These are phyloP conservation scores for Mythimna impura DNA, from an alignment of 2,888 invertebrate genomes.

Conservation along the genomic window DNA sequence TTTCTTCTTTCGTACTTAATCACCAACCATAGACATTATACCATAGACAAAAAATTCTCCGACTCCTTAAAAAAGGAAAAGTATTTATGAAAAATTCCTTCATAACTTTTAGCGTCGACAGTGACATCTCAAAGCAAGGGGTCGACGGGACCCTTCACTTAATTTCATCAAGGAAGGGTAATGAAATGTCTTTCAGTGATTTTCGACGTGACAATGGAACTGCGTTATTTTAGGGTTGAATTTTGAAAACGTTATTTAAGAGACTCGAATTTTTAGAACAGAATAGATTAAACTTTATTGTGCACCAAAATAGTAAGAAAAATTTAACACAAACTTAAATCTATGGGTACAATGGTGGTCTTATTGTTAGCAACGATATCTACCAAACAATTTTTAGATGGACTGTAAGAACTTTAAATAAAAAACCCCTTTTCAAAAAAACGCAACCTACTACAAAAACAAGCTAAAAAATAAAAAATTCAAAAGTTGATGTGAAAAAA, in stretches of 20 bases:
- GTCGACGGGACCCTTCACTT: conserved; percentile 50
- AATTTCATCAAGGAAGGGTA: conserved; percentile 67
- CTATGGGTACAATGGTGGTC: too few relatives aligned
- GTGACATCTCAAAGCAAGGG: conserved; percentile 45
- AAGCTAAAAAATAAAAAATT: too few relatives aligned
- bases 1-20: conserved; percentile 12
- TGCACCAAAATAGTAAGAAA: too few relatives aligned
- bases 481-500: too few relatives aligned
- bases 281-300: too few relatives aligned
- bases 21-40: conserved; percentile 10
- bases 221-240: conserved; percentile 55
- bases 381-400: too few relatives aligned
- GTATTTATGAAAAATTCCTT: conserved; percentile 63
- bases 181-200: conserved; percentile 66
- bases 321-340: too few relatives aligned
- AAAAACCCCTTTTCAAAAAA: too few relatives aligned
- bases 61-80: conserved; percentile 40
- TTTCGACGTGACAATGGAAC: conserved; percentile 56
- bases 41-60: conserved; percentile 34
- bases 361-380: too few relatives aligned
- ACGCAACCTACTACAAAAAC: too few relatives aligned
- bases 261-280: too few relatives aligned
- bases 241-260: conserved; percentile 32
- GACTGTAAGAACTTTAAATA: too few relatives aligned
- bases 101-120: conserved; percentile 50